Conservation (phyloP, 2,888 invertebrate species). For the Horisme vitalbata region DNA sequence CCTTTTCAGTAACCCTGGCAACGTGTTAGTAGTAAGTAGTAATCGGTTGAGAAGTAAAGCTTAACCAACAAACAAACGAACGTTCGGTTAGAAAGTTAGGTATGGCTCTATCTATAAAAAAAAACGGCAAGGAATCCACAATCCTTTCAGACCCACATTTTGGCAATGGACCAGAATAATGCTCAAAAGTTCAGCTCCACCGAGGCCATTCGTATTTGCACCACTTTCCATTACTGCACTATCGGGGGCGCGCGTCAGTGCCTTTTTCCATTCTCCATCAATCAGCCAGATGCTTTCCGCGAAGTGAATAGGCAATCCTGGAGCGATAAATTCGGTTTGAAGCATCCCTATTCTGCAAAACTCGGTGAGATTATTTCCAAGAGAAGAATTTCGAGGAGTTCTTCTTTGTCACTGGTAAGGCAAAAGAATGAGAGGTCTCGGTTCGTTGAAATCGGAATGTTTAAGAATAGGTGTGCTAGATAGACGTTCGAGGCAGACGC, state of each 20-base stretch:
- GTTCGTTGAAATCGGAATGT: background rate
- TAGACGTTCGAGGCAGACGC: slow-evolving; percentile 47
- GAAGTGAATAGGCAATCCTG: slow-evolving; percentile 76
- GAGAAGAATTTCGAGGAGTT: background rate
- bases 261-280: slow-evolving; percentile 36
- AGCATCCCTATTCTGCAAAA: slow-evolving; percentile 14
- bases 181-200: background rate
- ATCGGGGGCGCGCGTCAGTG: slow-evolving; percentile 4
- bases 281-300: slow-evolving; percentile 68
- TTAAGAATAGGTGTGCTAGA: slow-evolving; percentile 18
- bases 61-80: too few species aligned
- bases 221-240: slow-evolving; percentile 12
- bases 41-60: too few species aligned
- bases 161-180: background rate
- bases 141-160: background rate
- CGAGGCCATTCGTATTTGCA: slow-evolving; percentile 6
- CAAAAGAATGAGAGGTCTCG: background rate
- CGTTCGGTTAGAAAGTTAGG: too few species aligned
- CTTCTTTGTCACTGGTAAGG: background rate
- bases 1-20: too few species aligned
- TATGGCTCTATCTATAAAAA: too few species aligned
- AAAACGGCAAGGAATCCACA: background rate
- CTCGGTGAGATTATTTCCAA: background rate
- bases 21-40: too few species aligned
- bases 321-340: slow-evolving; percentile 78